Evolutionary conservation across 2,888 invertebrate species (phyloP).

Genomic region (Coelinius sp.): DNA sequence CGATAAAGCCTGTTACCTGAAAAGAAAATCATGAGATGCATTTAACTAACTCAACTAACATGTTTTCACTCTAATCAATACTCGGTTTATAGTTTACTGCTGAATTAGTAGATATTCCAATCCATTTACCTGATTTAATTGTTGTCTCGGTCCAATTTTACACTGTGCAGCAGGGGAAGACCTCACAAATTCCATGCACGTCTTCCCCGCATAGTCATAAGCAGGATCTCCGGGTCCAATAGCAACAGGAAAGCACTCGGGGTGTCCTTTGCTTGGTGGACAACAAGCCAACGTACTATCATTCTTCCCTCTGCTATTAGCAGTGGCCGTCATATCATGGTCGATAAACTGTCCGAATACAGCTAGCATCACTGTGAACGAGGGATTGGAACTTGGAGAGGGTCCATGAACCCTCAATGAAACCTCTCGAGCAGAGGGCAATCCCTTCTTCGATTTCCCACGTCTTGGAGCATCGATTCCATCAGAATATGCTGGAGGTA

Average conservation of each 20-base stretch:
- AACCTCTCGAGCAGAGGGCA: constrained; percentile 84
- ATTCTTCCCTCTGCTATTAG: constrained; percentile 80
- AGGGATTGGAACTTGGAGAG: constrained; percentile 80
- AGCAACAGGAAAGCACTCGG: constrained; percentile 80
- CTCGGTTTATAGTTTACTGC: too few species aligned
- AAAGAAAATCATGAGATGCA: too few species aligned
- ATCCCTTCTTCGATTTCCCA: constrained; percentile 71
- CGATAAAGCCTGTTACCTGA: constrained; percentile 82
- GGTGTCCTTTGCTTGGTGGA: constrained; percentile 65
- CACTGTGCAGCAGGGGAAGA: constrained; percentile 86
- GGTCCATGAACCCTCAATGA: constrained; percentile 82
- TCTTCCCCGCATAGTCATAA: constrained; percentile 77
- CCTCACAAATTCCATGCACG: constrained; percentile 89
- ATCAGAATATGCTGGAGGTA: constrained; percentile 84
- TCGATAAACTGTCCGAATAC: constrained; percentile 92
- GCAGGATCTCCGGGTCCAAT: constrained; percentile 79
- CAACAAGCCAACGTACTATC: constrained; percentile 84
- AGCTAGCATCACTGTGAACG: constrained; percentile 87
- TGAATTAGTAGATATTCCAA: too few species aligned
- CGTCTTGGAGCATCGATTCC: constrained; percentile 78
- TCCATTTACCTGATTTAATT: constrained; percentile 84
- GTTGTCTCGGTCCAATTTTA: constrained; percentile 84
- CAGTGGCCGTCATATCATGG: constrained; percentile 90
- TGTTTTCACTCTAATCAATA: too few species aligned
- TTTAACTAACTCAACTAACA: too few species aligned